Base-by-base conservation (phyloP, 2,113 vertebrate species). In the Pyxicephalus adspersus region DNA sequence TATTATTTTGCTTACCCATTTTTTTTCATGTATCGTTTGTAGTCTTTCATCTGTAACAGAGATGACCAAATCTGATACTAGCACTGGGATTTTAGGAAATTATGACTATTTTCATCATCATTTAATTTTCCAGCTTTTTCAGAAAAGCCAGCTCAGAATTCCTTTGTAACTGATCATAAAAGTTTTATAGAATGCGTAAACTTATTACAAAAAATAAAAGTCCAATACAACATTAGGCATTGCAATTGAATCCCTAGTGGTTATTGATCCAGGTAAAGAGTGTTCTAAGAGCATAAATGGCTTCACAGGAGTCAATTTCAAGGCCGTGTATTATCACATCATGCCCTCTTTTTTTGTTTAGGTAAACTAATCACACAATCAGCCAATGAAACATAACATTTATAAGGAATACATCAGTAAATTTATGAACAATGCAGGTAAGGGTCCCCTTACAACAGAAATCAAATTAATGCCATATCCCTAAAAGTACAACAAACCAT, bases 241-340 rank as follows among this genome's bases (percentile, higher is more conserved):
- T 55, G 70, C 79, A 74, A 65, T 65, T 74, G 72, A 65, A 73
- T 74, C 70, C 61, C 68, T 74, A 64, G 79, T 65, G 70, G 79
- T 55, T 81, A 81, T 81, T 81, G 79, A 81, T 81, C 61, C 50
- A 64, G 68, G 52, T 81, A 74, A 81, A 74, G 61, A 63, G 70
- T 63, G 29, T 74, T 74, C 61, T 74, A 50, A 74, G 50, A 29
- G n/a, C 64, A 81, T 81, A 81, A 74, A 81, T 65, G 18, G 70
- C 73, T 54, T 81, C 79, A 74, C 68, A 74, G 60, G 61, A 81
- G 79, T 74, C 68, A 73, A 81, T 81, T 81, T 81, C 79, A 81
- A 81, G 79, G 68, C 79, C 29, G 18, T 65, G 70, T 74, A 81
- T 81, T 81, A 81, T 81, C 79, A 81, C 79, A 81, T 81, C 79